A percentile compares a stretch with the other conserved stretches of the same genome.
Conservation (phyloP, 2,113 vertebrate species). For the Sapayoa aenigma region DNA sequence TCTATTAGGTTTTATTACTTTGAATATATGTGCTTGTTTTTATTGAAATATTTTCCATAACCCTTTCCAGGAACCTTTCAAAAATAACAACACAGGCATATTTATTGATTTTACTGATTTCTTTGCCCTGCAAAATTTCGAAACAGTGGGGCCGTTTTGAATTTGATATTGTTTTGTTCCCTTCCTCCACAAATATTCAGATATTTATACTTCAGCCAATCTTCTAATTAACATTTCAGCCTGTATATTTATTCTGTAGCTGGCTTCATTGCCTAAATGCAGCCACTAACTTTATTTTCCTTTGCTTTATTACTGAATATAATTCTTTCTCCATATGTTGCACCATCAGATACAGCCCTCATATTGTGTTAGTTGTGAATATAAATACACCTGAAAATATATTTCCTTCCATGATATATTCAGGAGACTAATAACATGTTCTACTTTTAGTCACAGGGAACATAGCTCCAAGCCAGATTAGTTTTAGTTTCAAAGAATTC, state of each 20-base stretch:
- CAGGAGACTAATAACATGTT: neutral
- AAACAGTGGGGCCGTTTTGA: neutral
- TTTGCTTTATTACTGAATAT: neutral
- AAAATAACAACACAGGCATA: neutral
- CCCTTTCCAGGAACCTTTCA: neutral
- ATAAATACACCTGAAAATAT: slow-evolving; percentile 1
- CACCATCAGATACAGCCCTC: neutral
- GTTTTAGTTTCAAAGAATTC: neutral
- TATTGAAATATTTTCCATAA: neutral
- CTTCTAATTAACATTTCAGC: neutral
- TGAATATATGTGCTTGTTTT: neutral
- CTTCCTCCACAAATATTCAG: neutral
- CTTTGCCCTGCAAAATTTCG: neutral
- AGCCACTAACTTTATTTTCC: neutral
- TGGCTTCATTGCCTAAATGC: neutral
- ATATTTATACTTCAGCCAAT: neutral
- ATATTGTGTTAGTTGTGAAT: neutral
- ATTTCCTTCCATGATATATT: neutral
- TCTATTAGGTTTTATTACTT: neutral
- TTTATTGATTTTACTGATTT: neutral
- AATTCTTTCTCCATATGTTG: neutral
- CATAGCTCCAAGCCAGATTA: neutral
- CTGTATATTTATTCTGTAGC: neutral
- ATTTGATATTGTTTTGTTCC: neutral
- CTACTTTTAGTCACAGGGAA: neutral